phyloP scores from a whole-genome alignment of 1,140 invertebrate species.

The Achatina immaculata region DNA sequence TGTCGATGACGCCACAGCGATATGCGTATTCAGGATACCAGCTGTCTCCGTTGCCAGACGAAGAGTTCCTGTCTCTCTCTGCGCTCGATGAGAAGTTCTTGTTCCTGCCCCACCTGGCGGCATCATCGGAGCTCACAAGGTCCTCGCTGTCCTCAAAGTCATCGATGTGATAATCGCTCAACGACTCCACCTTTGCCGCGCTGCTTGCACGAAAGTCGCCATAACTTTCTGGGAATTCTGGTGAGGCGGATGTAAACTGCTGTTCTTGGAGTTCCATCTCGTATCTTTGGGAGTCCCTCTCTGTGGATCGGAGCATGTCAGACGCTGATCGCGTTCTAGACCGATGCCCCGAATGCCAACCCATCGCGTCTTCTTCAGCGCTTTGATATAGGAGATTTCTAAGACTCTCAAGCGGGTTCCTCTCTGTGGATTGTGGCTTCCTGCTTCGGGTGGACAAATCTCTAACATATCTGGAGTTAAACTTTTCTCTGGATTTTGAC shows the following conservation, averaged over 20 bases:
- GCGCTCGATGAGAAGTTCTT: constrained; percentile 16
- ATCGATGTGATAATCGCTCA: too few species aligned
- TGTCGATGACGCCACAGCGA: constrained; percentile 16
- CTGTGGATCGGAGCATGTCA: background rate
- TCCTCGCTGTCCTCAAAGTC: background rate
- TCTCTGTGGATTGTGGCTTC: background rate
- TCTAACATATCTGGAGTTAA: too few species aligned
- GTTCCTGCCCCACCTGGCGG: background rate
- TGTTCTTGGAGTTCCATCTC: background rate
- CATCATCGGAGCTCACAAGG: background rate
- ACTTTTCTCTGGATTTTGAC: too few species aligned
- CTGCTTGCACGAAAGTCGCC: background rate
- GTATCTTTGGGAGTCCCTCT: background rate
- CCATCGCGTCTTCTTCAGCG: background rate
- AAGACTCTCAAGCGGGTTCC: background rate
- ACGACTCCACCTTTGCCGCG: background rate
- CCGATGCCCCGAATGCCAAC: background rate
- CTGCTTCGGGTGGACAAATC: background rate
- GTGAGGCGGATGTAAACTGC: background rate
- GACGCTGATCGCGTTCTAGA: background rate
- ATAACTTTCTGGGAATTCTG: background rate
- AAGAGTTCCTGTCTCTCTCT: constrained; percentile 16
- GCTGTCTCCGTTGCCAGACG: constrained; percentile 3
- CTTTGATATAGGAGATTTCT: background rate
- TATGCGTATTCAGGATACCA: constrained; percentile 14